These are phyloP conservation scores for Acyrthosiphon pisum DNA, from an alignment of 1,140 invertebrate genomes.

Conservation along the genomic window DNA sequence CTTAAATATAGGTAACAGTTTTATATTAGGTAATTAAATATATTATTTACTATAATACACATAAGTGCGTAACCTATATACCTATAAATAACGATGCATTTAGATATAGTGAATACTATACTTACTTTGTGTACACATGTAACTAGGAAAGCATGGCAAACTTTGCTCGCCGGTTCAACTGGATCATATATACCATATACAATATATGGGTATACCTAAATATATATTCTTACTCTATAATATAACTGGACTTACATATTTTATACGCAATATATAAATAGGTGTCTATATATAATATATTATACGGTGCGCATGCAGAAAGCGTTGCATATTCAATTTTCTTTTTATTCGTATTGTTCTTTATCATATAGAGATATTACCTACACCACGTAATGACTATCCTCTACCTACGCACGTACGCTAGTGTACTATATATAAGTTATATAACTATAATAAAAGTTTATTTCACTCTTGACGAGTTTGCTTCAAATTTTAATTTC, in stretches of 20 bases:
- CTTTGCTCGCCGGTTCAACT: not conserved
- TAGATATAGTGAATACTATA: not conserved
- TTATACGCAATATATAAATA: not conserved
- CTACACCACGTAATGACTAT: not conserved
- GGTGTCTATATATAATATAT: not conserved
- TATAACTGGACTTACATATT: not conserved
- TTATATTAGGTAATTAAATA: too few relatives aligned
- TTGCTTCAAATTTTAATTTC: not conserved
- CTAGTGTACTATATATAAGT: not conserved
- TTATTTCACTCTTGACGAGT: not conserved
- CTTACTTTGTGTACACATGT: not conserved
- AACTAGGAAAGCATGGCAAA: not conserved
- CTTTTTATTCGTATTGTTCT: not conserved
- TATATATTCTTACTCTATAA: not conserved
- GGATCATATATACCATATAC: not conserved
- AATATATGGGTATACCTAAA: not conserved
- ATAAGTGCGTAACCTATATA: too few relatives aligned
- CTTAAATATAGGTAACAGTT: too few relatives aligned
- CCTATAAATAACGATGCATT: not conserved
- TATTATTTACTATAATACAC: too few relatives aligned
- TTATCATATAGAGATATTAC: not conserved
- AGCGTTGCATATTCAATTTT: not conserved
- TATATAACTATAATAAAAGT: not conserved
- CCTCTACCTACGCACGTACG: not conserved
- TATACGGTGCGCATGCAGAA: not conserved